Base-by-base conservation (phyloP, 2,797 vertebrate species). In the Sciurus vulgaris region DNA sequence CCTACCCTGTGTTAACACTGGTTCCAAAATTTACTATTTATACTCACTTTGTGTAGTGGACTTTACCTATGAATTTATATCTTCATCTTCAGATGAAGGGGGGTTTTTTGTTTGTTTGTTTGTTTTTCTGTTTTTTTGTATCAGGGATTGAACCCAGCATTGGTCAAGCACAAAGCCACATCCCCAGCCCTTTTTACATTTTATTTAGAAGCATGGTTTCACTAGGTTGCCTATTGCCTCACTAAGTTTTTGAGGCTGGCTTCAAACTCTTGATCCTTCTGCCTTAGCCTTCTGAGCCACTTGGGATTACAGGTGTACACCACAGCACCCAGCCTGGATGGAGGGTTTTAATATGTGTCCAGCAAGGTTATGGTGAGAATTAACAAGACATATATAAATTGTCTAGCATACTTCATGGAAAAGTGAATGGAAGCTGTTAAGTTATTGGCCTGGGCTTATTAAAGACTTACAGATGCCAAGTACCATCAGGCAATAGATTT, bases 351-450 rank as follows among this genome's bases (percentile, higher is more conserved):
- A 63, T 87, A 35, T 7, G 35, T 67, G 61, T n/a, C 24, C 84
- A 51, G 26, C 44, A 84, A 35, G 5, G 1, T 22, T 72, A 15
- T 85, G 51, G 9, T 79, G n/a, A 97, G 1, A 96, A 81, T 61
- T 35, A 89, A 61, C 67, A 22, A 44, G 65, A 97, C 83, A 67
- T 38, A 86, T 33, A 70, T 51, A 12, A 93, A 83, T 2, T 77
- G 8, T 14, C n/a, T 56, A 67, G 8, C 24, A 56, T 4, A 59
- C 26, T 4, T 56, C 33, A 24, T 59, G 3, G 33, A 81, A 83
- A 86, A 67, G 83, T 93, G 67, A 70, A 78, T 76, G n/a, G 20
- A 65, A 85, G 7, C n/a, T 81, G 49, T 84, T 61, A 63, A 93
- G 54, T 9, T 73, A 20, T 70, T 59, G 14, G 72, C 3, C 13